Base-by-base conservation (phyloP, 1,140 invertebrate genomes). In the Bombus turneri region DNA sequence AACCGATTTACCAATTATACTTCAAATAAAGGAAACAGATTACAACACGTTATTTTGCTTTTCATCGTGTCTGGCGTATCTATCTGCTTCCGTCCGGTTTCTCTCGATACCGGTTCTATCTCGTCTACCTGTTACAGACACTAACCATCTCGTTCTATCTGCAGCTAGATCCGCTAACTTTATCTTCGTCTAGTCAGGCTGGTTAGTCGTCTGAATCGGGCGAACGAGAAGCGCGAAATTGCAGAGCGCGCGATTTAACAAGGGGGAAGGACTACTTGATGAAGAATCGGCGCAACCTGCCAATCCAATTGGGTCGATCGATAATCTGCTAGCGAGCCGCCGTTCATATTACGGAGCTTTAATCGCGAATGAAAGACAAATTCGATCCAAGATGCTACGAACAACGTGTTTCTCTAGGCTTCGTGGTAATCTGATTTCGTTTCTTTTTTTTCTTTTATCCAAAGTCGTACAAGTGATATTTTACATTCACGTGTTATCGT, bases 251-350 rank as follows among this genome's bases (percentile, higher is more conserved):
- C 18, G 66, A 80, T 71, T 71, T 80, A 71, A 71, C 43, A n/a
- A 80, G 34, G 28, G 10, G 15, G 12, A 41, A 53, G 22, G 22
- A 82, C 39, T 74, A 41, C 41, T 41, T 76, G 81, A 66, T 39
- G 34, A 85, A 15, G 15, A 82, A 82, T 81, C 83, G 43, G 41
- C 43, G 59, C 31, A 34, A 57, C 43, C 66, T 71, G 62, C n/a
- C 59, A 68, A 81, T 82, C 72, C 37, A 86, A 86, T 86, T 82
- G 79, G 71, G 59, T 90, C 81, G 81, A 86, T 91, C 86, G 83
- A 91, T 91, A 90, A 86, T 77, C 18, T 62, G 22, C 25, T 39
- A 13, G 34, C 64, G 37, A 76, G n/a, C 12, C 37, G 3, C 8
- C n/a, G 53, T 59, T 57, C 75, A 22, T 37, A 80, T 84, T 62